These are phyloP conservation scores for Nettapus auritus DNA, from an alignment of 2,113 vertebrate genomes.

Conservation along the genomic window DNA sequence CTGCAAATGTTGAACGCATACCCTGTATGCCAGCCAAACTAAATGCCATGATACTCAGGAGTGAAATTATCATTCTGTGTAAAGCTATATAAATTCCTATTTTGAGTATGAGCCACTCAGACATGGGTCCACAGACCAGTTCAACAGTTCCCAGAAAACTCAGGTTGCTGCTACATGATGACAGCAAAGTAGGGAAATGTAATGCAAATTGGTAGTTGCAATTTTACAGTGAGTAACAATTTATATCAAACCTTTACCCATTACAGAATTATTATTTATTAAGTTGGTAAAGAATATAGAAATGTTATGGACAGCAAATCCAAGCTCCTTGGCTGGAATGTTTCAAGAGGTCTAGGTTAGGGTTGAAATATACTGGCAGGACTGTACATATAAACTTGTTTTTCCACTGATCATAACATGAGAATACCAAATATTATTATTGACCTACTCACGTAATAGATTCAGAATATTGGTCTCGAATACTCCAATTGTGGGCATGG, in stretches of 20 bases:
- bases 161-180: neutral
- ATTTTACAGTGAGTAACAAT: neutral
- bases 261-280: neutral
- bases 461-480: neutral
- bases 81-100: neutral
- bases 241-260: neutral
- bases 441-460: neutral
- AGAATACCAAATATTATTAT: neutral
- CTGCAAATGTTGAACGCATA: neutral
- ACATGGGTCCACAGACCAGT: neutral
- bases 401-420: neutral
- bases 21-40: neutral
- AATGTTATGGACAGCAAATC: neutral
- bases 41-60: neutral
- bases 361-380: neutral
- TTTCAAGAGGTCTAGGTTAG: neutral
- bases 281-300: neutral
- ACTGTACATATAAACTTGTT: neutral
- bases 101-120: neutral
- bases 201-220: accelerated
- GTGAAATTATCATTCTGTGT: neutral
- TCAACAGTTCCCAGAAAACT: neutral
- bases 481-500: neutral
- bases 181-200: neutral
- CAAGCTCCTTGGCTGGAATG: neutral